Evolutionary conservation across 2,888 invertebrate genomes (phyloP).

Genomic region (Parthenolecanium corni): DNA sequence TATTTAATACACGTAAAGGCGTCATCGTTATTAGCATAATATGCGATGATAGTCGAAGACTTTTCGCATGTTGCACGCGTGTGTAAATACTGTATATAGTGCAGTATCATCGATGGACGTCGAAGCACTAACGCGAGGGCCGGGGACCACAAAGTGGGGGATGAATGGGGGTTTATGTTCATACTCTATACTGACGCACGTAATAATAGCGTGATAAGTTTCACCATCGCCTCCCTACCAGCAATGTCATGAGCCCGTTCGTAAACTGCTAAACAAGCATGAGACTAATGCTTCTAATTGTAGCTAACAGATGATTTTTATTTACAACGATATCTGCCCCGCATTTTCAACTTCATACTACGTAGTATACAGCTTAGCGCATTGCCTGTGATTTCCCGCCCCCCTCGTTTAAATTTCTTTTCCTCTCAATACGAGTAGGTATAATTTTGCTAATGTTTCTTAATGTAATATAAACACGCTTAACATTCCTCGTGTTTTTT

Average conservation of each 20-base stretch:
- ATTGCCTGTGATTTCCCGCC: no score
- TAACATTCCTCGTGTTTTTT: slow-evolving; percentile 9
- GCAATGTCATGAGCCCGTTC: slow-evolving; percentile 22
- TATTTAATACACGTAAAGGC: slow-evolving; percentile 13
- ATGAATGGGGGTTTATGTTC: background rate
- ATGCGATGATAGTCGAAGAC: slow-evolving; percentile 17
- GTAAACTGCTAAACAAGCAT: slow-evolving; percentile 9
- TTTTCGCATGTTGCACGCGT: slow-evolving; percentile 25
- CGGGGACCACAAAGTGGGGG: background rate
- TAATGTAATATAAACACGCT: slow-evolving; percentile 26
- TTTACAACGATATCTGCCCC: no score
- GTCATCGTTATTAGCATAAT: slow-evolving; percentile 20
- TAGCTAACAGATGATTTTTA: slow-evolving; percentile 22
- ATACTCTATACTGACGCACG: background rate
- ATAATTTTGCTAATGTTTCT: slow-evolving; percentile 25
- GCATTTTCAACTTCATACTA: no score
- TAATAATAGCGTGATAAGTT: slow-evolving; percentile 17
- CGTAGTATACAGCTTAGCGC: no score
- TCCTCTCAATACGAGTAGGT: background rate
- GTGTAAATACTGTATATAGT: slow-evolving; percentile 15
- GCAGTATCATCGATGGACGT: background rate
- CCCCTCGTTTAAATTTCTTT: no score
- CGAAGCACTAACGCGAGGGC: no score
- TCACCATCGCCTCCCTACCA: background rate
- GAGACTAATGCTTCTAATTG: slow-evolving; percentile 18